Evolutionary conservation across 1,140 invertebrate genomes (phyloP).

Genomic region (Sitobion miscanthi): DNA sequence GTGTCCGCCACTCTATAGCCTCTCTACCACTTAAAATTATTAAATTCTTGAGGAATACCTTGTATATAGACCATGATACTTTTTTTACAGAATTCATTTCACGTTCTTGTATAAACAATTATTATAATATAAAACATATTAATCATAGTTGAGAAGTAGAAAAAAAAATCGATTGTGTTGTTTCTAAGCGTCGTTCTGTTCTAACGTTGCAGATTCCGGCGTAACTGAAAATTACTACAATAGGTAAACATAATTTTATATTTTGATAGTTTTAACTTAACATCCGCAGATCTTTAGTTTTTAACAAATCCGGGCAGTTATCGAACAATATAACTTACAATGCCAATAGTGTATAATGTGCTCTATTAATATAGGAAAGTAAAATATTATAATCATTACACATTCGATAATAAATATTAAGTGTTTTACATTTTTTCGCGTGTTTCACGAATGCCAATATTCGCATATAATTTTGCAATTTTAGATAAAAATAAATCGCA

Average conservation of each 20-base stretch:
- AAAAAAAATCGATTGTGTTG: neutral
- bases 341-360: neutral
- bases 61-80: neutral
- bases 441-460: neutral
- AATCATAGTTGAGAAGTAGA: neutral
- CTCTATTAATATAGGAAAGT: neutral
- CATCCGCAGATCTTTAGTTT: neutral
- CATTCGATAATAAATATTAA: neutral
- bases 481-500: neutral
- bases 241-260: neutral
- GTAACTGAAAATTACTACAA: neutral
- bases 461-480: neutral
- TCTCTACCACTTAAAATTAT: conserved; percentile 9
- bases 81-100: neutral
- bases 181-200: neutral
- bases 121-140: neutral
- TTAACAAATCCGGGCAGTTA: neutral
- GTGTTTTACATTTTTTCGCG: neutral
- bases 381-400: neutral
- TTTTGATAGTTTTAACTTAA: neutral
- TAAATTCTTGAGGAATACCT: neutral
- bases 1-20: neutral
- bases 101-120: neutral
- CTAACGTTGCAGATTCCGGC: neutral
- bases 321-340: neutral